Base-by-base conservation (phyloP, 1,140 invertebrate species). In the Stratiolaelaps scimitus region DNA sequence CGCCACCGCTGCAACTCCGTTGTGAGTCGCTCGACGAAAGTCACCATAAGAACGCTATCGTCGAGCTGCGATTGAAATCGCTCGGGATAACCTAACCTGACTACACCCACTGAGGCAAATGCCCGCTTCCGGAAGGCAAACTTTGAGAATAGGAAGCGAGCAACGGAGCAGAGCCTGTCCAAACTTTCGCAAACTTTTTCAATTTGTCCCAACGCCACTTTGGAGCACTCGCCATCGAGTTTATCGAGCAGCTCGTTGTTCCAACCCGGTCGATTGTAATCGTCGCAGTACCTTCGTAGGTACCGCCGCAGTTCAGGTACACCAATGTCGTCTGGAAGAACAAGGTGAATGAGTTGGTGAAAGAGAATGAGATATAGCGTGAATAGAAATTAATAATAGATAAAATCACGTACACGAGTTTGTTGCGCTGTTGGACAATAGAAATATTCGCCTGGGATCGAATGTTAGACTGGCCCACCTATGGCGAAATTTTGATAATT, bases 31-130 rank as follows among this genome's bases (percentile, higher is more conserved):
- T 17, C 53, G 1, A 60, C 23, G 23, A 60, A 17, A 15, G 53
- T 29, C 53, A 60, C 34, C 53, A 60, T 60, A 13, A 60, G 23
- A 60, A 60, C 23, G 34, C 34, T 60, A 23, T 60, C 53, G 4
- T 23, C 20, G 15, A 60, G 26, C 26, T 60, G 53, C 23, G 15
- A 26, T 15, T 15, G 34, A 20, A 60, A 10, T 10, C 53, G 17
- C 15, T 15, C 6, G 6, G 53, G 53, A 15, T 29, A 20, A 23
- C 23, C 2, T 15, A 60, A 17, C 10, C 26, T 60, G 20, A 15
- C 4, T 1, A 60, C 10, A 23, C 53, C 53, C 15, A 4, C 26
- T 5, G 26, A 15, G 26, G 15, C 26, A 23, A 60, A 60, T 17
- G 26, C 26, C 1, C 26, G 26, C 15, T 34, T 15, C 23, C 34